These are phyloP conservation scores for Gandaritis pyraliata DNA, from an alignment of 2,888 invertebrate genomes.

Conservation along the genomic window DNA sequence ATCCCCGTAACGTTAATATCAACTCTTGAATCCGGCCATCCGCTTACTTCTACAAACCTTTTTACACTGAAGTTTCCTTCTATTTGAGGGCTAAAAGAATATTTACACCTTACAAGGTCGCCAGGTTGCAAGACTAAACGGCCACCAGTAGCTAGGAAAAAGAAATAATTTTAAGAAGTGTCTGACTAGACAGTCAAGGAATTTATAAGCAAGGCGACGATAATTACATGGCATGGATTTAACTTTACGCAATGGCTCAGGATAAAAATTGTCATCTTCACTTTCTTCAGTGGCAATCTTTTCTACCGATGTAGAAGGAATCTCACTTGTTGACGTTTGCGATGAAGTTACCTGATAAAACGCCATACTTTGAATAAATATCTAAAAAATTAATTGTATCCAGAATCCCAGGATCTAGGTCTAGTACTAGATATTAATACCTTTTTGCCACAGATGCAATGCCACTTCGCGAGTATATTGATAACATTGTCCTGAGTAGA, in stretches of 20 bases:
- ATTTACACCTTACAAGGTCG: slow-evolving; percentile 75
- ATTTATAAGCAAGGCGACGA: slow-evolving; percentile 2
- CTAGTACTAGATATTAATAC: slow-evolving; percentile 43
- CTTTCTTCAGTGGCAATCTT: slow-evolving; percentile 50
- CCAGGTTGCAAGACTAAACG: slow-evolving; percentile 70
- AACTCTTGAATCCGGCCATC: slow-evolving; percentile 75
- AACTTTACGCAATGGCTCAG: slow-evolving; percentile 61
- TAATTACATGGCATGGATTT: slow-evolving; percentile 53
- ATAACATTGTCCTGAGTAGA: slow-evolving; percentile 72
- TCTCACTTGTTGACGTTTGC: slow-evolving; percentile 71
- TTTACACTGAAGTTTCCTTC: slow-evolving; percentile 72
- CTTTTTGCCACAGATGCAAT: slow-evolving; percentile 76
- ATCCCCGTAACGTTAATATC: slow-evolving; percentile 67
- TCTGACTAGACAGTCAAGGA: neutral
- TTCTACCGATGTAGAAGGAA: slow-evolving; percentile 58
- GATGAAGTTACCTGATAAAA: slow-evolving; percentile 63
- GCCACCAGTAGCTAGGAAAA: slow-evolving; percentile 51
- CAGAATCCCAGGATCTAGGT: neutral
- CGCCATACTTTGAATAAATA: neutral
- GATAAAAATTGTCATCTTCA: slow-evolving; percentile 50
- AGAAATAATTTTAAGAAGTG: slow-evolving; percentile 6
- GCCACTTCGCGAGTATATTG: slow-evolving; percentile 75
- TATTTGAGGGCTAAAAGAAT: slow-evolving; percentile 68
- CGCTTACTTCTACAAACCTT: slow-evolving; percentile 73
- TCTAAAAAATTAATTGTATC: neutral